These are phyloP conservation scores for Parapsyche elsis DNA, from an alignment of 1,140 invertebrate genomes.

Conservation along the genomic window DNA sequence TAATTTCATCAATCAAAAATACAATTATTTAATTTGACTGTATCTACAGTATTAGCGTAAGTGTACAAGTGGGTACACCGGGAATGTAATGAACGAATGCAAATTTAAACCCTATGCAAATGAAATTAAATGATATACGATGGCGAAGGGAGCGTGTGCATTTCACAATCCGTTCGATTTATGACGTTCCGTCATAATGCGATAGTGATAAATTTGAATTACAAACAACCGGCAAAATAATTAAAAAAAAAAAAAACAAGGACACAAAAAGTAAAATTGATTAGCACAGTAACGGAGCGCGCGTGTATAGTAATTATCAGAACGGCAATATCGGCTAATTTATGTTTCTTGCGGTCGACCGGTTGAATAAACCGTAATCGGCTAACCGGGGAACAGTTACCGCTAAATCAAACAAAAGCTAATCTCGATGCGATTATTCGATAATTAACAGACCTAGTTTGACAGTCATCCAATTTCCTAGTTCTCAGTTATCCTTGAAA, in stretches of 20 bases:
- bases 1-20: too few species aligned
- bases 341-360: conserved; percentile 2
- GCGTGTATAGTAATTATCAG: neutral
- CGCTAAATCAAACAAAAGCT: conserved; percentile 33
- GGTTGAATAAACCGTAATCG: neutral
- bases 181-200: conserved; percentile 2
- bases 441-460: conserved; percentile 28
- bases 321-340: neutral
- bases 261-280: neutral
- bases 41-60: too few species aligned
- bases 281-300: neutral
- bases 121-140: neutral
- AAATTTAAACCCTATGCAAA: neutral
- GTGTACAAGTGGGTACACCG: too few species aligned
- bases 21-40: too few species aligned
- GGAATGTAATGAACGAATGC: too few species aligned
- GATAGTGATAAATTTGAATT: neutral
- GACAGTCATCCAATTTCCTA: conserved; percentile 23
- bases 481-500: neutral
- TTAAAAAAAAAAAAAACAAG: neutral
- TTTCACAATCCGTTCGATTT: neutral
- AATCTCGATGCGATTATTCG: conserved; percentile 33
- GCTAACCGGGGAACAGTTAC: neutral
- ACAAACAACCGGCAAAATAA: too few species aligned
- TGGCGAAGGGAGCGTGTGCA: neutral